phyloP scores from a whole-genome alignment of 2,797 vertebrate species.

The Aphelocoma californica region DNA sequence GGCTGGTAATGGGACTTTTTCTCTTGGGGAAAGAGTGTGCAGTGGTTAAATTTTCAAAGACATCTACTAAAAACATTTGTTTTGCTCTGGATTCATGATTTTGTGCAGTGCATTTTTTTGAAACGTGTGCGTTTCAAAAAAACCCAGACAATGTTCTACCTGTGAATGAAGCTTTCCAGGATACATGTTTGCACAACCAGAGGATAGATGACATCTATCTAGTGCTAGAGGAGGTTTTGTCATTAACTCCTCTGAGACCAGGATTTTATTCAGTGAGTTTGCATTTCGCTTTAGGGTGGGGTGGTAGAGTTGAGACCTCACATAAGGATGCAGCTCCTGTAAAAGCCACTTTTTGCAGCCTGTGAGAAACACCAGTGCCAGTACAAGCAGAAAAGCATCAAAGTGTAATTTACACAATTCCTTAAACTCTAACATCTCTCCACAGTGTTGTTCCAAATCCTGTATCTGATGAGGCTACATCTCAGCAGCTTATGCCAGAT shows the following conservation, averaged over 20 bases:
- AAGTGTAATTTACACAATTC: not conserved
- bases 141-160: not conserved
- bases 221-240: not conserved
- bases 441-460: not conserved
- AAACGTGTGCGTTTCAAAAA: not conserved
- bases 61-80: not conserved
- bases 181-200: not conserved
- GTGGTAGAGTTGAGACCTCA: not conserved
- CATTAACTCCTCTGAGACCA: not conserved
- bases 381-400: not conserved
- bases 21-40: not conserved
- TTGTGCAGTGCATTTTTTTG: not conserved
- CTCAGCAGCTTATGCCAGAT: not conserved
- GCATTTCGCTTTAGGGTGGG: not conserved
- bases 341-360: not conserved
- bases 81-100: not conserved
- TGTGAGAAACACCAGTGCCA: fast-evolving
- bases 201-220: not conserved
- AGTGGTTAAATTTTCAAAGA: not conserved
- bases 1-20: not conserved
- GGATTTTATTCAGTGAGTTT: not conserved
- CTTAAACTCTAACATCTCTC: not conserved
- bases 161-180: not conserved
- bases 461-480: not conserved
- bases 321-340: not conserved